Conservation (phyloP, 2,888 invertebrate genomes). For the Eupeodes luniger region DNA sequence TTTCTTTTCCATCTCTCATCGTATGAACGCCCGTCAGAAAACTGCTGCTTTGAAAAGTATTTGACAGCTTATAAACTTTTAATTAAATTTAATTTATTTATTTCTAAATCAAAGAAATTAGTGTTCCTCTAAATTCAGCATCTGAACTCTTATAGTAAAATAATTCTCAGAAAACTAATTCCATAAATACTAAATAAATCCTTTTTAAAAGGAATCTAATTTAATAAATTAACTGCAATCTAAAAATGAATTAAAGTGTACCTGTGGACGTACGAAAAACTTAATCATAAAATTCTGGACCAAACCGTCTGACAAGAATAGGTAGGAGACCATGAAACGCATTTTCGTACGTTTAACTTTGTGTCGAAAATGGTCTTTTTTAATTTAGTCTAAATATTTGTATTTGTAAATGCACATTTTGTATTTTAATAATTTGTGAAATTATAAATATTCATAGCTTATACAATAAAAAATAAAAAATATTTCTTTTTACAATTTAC, state of each 20-base stretch:
- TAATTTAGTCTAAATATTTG: neutral
- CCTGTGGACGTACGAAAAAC: neutral
- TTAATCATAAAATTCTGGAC: neutral
- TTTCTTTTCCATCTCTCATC: neutral
- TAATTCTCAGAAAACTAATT: neutral
- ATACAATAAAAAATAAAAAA: no score
- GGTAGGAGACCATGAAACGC: neutral
- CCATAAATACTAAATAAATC: neutral
- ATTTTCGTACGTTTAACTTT: neutral
- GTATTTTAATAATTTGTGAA: no score
- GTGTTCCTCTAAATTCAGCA: neutral
- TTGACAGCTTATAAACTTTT: slow-evolving; percentile 23
- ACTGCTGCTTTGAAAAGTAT: slow-evolving; percentile 3
- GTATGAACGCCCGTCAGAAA: neutral
- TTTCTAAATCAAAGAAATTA: neutral
- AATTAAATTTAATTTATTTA: slow-evolving; percentile 25
- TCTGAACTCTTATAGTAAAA: neutral
- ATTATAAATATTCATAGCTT: no score
- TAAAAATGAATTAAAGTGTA: neutral
- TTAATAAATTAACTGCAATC: neutral
- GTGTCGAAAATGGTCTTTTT: no score
- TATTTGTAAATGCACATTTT: neutral
- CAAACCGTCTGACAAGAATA: neutral
- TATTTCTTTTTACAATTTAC: no score
- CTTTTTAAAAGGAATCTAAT: neutral